These are phyloP conservation scores for Schrankia costaestrigalis DNA, from an alignment of 2,888 invertebrate genomes.

Conservation along the genomic window DNA sequence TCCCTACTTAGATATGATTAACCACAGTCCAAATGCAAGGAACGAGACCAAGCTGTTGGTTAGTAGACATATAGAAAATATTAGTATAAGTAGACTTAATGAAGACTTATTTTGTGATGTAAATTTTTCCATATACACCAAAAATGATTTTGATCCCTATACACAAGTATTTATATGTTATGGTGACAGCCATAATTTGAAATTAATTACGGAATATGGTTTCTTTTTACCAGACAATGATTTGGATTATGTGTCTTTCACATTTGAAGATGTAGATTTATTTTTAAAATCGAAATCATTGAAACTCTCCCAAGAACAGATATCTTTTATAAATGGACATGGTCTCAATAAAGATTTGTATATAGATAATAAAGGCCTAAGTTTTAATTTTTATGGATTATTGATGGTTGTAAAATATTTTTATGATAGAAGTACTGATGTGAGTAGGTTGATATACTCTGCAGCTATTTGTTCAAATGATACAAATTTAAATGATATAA, in stretches of 20 bases:
- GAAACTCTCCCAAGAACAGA: slow-evolving; percentile 78
- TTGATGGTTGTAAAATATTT: slow-evolving; percentile 71
- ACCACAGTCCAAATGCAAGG: slow-evolving; percentile 85
- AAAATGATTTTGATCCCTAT: slow-evolving; percentile 79
- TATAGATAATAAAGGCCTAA: slow-evolving; percentile 82
- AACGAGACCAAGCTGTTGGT: slow-evolving; percentile 75
- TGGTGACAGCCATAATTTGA: slow-evolving; percentile 89
- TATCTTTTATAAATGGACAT: slow-evolving; percentile 83
- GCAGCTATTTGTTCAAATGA: slow-evolving; percentile 67
- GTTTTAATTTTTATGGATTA: slow-evolving; percentile 83
- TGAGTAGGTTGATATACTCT: slow-evolving; percentile 67
- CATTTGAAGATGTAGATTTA: slow-evolving; percentile 74
- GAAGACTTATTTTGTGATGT: slow-evolving; percentile 60
- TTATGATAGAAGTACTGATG: slow-evolving; percentile 59
- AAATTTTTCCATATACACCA: slow-evolving; percentile 71
- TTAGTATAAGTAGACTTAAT: slow-evolving; percentile 48
- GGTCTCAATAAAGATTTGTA: slow-evolving; percentile 82
- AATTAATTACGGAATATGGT: slow-evolving; percentile 93
- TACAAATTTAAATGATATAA: slow-evolving; percentile 57
- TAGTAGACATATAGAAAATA: slow-evolving; percentile 50
- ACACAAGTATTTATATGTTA: slow-evolving; percentile 94
- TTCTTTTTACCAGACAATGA: slow-evolving; percentile 87
- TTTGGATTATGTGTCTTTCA: slow-evolving; percentile 84
- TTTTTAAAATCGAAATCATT: slow-evolving; percentile 56
- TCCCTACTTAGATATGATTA: slow-evolving; percentile 94